phyloP scores from a whole-genome alignment of 2,888 invertebrate species.

The Epinotia bilunana region DNA sequence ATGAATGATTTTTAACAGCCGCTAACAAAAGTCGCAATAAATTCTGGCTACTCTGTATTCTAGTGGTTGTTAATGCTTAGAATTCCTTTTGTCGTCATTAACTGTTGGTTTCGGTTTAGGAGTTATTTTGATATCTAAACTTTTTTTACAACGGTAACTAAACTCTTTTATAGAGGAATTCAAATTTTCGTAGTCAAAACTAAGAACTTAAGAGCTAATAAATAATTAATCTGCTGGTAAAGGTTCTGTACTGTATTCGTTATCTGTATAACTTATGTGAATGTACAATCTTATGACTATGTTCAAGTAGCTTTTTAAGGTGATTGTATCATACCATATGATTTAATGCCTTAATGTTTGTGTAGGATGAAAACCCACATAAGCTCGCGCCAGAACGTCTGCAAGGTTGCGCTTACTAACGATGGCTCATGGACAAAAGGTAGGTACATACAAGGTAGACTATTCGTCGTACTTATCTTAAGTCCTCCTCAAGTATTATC shows the following conservation, averaged over 20 bases:
- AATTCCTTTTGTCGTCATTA: slow-evolving; percentile 45
- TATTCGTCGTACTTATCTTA: background rate
- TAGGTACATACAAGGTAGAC: slow-evolving; percentile 2
- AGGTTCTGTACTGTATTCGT: background rate
- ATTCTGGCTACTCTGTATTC: slow-evolving; percentile 59
- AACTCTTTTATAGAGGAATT: background rate
- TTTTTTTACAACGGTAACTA: background rate
- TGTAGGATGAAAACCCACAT: slow-evolving; percentile 59
- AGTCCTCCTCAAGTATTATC: background rate
- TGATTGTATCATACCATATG: slow-evolving; percentile 3
- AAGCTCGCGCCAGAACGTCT: slow-evolving; percentile 53
- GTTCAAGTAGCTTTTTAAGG: background rate
- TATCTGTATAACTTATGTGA: background rate
- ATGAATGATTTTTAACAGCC: slow-evolving; percentile 74
- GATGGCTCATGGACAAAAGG: slow-evolving; percentile 8
- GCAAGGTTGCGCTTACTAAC: slow-evolving; percentile 58
- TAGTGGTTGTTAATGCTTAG: slow-evolving; percentile 50
- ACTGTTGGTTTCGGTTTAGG: slow-evolving; percentile 16
- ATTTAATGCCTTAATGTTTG: slow-evolving; percentile 19
- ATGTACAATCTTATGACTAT: background rate
- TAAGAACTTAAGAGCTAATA: background rate
- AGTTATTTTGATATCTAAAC: slow-evolving; percentile 17
- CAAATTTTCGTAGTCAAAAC: background rate
- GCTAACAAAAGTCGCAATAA: slow-evolving; percentile 67
- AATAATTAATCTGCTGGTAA: background rate